Base-by-base conservation (phyloP, 2,113 vertebrate species). In the Bubo blakistoni region DNA sequence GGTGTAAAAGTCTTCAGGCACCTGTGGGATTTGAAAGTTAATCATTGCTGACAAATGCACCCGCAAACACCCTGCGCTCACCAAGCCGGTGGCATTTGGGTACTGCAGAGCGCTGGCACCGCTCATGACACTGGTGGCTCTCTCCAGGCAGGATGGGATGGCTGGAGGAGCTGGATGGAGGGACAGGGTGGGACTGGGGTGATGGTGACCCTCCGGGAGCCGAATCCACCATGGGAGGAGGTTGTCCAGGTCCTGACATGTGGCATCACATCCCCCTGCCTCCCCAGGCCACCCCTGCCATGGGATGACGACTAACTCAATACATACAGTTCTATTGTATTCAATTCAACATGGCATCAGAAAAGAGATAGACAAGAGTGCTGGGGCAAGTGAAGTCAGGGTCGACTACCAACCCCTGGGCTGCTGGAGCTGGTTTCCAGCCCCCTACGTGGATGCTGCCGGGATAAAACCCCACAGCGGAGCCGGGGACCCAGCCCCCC, bases 171-270 rank as follows among this genome's bases (percentile, higher is more conserved):
- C 14, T 34, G 71, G 42, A 16, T n/a, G 72, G 40, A 47, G 34
- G 57, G 40, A 38, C 21, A 18, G 74, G 46, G 27, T 26, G 38
- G 44, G 27, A 76, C 6, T 0, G 7, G 81, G 24, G 36, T 0
- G 18, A 32, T 5, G 18, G 7, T 26, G 38, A 14, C 40, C 38
- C 57, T 19, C 11, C 3, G 6, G 38, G 63, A 87, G 26, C 63
- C 4, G 2, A 87, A 71, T 7, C 63, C 51, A 16, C 19, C 6
- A 0, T 2, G 18, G 52, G 71, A 57, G 10, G 44, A 46, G 34
- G 24, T 42, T 0, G 3, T 30, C 13, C 10, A 4, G 25, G 24
- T n/a, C 61, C 61, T 10, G 52, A 18, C 7, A 1, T 1, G 6
- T 13, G 32, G 46, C 70, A 27, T 17, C 5, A 4, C 25, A 3